These are phyloP conservation scores for Acromyrmex heyeri DNA, from an alignment of 1,140 invertebrate genomes.

Conservation along the genomic window DNA sequence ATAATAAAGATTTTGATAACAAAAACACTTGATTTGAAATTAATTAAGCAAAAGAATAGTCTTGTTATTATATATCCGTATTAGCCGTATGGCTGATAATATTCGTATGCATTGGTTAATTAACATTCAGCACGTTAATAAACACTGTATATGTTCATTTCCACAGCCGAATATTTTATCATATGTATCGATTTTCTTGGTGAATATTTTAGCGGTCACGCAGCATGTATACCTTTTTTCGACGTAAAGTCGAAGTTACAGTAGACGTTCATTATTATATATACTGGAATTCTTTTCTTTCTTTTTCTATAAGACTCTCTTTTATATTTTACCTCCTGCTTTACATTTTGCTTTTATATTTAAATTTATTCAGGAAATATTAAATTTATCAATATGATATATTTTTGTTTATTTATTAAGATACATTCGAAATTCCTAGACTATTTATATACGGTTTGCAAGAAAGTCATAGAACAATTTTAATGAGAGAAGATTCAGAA, in stretches of 20 bases:
- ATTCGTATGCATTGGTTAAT: not conserved
- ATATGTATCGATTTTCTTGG: conserved; percentile 18
- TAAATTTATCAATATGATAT: not conserved
- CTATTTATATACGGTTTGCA: no score
- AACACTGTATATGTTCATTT: not conserved
- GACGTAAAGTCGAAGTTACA: conserved; percentile 36
- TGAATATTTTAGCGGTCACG: conserved; percentile 12
- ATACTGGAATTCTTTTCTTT: not conserved
- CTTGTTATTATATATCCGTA: not conserved
- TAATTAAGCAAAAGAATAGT: not conserved
- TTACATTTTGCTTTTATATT: not conserved
- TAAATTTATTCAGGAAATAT: not conserved
- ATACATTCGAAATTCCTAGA: not conserved
- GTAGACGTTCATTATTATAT: conserved; percentile 15
- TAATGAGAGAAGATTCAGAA: not conserved
- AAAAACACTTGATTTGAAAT: conserved; percentile 29
- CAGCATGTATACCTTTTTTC: not conserved
- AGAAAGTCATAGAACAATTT: not conserved
- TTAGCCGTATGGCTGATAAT: not conserved
- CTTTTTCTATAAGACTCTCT: not conserved
- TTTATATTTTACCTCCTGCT: not conserved
- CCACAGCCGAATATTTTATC: not conserved
- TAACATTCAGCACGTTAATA: not conserved
- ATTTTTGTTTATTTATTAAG: not conserved
- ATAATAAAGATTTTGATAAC: conserved; percentile 14